phyloP scores from a whole-genome alignment of 2,888 invertebrate species.

The Drosophila suboccidentalis region DNA sequence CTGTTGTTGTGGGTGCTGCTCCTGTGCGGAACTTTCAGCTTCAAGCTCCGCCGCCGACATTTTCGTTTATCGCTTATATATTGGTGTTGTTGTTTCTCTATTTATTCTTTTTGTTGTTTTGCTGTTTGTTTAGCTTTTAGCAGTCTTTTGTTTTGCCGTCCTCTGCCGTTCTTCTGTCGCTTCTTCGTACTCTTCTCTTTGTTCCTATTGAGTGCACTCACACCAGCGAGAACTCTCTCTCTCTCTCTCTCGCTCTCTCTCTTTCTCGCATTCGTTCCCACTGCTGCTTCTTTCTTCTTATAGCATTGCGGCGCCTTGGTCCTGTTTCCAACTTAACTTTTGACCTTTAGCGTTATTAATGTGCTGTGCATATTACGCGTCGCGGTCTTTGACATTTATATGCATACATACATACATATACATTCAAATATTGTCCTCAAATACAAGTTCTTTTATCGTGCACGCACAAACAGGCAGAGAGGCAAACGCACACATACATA shows the following conservation, averaged over 20 bases:
- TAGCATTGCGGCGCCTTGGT: conserved; percentile 47
- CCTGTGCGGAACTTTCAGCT: conserved; percentile 66
- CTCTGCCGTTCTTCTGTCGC: conserved; percentile 30
- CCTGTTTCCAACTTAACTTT: conserved; percentile 65
- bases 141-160: conserved; percentile 64
- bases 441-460: conserved; percentile 68
- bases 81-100: conserved; percentile 9
- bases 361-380: conserved; percentile 62
- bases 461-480: conserved; percentile 48
- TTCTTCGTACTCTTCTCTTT: conserved; percentile 58
- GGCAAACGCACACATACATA: conserved; percentile 34
- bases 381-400: conserved; percentile 59
- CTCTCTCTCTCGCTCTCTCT: conserved; percentile 13
- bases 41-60: conserved; percentile 75
- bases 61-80: conserved; percentile 22
- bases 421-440: conserved; percentile 58
- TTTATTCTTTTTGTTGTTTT: conserved; percentile 9
- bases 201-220: conserved; percentile 50
- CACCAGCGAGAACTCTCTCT: conserved; percentile 28
- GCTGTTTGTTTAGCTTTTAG: conserved; percentile 45
- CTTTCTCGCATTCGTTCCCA: conserved; percentile 14
- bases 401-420: conserved; percentile 9
- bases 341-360: conserved; percentile 76
- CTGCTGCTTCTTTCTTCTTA: conserved; percentile 14
- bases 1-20: conserved; percentile 59